phyloP scores from a whole-genome alignment of 2,113 vertebrate genomes.

The Hippocampus mohnikei region DNA sequence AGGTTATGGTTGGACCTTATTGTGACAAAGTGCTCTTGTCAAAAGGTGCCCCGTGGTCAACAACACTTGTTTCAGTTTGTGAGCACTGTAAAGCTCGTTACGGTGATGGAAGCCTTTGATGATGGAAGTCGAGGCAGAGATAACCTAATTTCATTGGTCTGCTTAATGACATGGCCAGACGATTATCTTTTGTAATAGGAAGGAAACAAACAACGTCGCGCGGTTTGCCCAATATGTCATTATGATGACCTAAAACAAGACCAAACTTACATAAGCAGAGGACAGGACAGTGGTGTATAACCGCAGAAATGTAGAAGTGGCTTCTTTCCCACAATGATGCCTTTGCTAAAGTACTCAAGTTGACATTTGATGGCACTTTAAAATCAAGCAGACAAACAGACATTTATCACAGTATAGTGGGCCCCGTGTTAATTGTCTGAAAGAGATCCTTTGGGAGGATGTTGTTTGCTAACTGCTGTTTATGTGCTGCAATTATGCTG shows the following conservation, averaged over 20 bases:
- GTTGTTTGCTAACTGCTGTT: constrained; percentile 27
- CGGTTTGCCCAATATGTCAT: constrained; percentile 4
- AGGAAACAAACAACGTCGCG: neutral
- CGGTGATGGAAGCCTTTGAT: constrained; percentile 21
- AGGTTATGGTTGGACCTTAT: neutral
- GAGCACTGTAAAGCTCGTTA: constrained; percentile 3
- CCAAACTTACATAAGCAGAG: neutral
- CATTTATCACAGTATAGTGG: constrained; percentile 14
- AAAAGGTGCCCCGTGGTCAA: neutral
- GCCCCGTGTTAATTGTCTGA: constrained; percentile 17
- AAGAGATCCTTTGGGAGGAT: constrained; percentile 24
- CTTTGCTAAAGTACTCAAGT: constrained; percentile 4
- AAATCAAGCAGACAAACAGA: constrained; percentile 11
- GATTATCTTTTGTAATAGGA: constrained; percentile 11
- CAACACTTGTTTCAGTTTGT: constrained; percentile 6
- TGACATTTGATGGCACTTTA: constrained; percentile 5
- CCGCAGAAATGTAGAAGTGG: constrained; percentile 15
- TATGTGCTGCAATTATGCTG: constrained; percentile 21
- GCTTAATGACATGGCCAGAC: constrained; percentile 23
- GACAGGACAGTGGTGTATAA: neutral
- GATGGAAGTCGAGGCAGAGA: constrained; percentile 1
- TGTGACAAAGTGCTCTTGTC: neutral
- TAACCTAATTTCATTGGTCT: constrained; percentile 25
- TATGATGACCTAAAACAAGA: neutral
- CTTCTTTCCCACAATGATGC: neutral